These are phyloP conservation scores for Astropecten irregularis DNA, from an alignment of 53 echinoderm and acorn worm genomes.

Conservation along the genomic window DNA sequence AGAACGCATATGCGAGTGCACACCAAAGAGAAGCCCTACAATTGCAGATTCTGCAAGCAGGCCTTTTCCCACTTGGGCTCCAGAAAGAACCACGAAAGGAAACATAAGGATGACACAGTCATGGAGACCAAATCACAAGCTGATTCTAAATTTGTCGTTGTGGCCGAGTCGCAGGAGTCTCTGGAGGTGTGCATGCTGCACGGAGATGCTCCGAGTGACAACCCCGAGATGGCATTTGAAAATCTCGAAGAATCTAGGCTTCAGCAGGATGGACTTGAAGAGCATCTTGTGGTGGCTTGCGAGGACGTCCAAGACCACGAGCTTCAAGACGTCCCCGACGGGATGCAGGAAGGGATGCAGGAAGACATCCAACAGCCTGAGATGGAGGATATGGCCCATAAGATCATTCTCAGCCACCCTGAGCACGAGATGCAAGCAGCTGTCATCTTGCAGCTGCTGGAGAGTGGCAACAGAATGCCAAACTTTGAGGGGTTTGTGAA, in stretches of 20 bases:
- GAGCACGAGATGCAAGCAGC: slow-evolving; percentile 35
- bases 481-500: slow-evolving; percentile 15
- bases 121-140: background rate
- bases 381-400: background rate
- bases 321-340: background rate
- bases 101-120: background rate
- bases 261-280: no score
- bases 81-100: slow-evolving; percentile 13
- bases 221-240: no score
- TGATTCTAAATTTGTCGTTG: no score
- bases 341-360: background rate
- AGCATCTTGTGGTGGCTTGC: no score
- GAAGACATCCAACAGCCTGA: background rate
- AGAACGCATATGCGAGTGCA: slow-evolving; percentile 15
- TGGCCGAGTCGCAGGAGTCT: no score
- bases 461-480: background rate
- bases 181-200: no score
- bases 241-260: no score
- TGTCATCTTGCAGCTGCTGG: slow-evolving; percentile 22
- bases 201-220: no score
- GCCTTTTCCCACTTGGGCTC: slow-evolving; percentile 22
- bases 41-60: slow-evolving; percentile 3
- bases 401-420: background rate
- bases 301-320: no score
- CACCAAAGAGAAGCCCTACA: slow-evolving; percentile 21